phyloP scores from a whole-genome alignment of 2,888 invertebrate genomes.

The Opisthograptis luteolata region DNA sequence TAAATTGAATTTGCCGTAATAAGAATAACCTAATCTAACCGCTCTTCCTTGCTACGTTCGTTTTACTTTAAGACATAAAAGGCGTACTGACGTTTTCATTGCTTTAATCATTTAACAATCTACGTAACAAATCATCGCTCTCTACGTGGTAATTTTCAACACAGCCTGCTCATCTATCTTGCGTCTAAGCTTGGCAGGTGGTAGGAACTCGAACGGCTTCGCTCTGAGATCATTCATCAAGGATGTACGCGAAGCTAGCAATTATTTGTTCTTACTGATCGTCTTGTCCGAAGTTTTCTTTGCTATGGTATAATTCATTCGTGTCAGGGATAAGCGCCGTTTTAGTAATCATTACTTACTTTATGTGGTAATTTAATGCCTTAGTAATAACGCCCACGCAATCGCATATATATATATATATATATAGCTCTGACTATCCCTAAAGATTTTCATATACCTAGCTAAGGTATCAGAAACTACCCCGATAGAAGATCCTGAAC shows the following conservation, averaged over 20 bases:
- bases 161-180: slow-evolving; percentile 29
- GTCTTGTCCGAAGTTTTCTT: background rate
- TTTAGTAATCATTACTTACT: background rate
- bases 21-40: too few species aligned
- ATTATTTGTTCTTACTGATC: slow-evolving; percentile 22
- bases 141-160: slow-evolving; percentile 11
- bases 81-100: too few species aligned
- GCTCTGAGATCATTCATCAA: slow-evolving; percentile 24
- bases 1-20: too few species aligned
- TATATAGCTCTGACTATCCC: too few species aligned
- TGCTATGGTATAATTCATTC: background rate
- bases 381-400: too few species aligned
- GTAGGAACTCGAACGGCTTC: slow-evolving; percentile 25
- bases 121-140: slow-evolving; percentile 10
- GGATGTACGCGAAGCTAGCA: slow-evolving; percentile 19
- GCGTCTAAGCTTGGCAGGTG: slow-evolving; percentile 27
- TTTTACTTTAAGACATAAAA: too few species aligned
- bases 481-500: too few species aligned
- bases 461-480: too few species aligned
- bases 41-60: background rate
- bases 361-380: too few species aligned
- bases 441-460: too few species aligned
- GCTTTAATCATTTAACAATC: background rate
- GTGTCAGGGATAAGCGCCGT: background rate
- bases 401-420: too few species aligned